Evolutionary conservation across 1,140 invertebrate species (phyloP).

Genomic region (Batillaria attramentaria): DNA sequence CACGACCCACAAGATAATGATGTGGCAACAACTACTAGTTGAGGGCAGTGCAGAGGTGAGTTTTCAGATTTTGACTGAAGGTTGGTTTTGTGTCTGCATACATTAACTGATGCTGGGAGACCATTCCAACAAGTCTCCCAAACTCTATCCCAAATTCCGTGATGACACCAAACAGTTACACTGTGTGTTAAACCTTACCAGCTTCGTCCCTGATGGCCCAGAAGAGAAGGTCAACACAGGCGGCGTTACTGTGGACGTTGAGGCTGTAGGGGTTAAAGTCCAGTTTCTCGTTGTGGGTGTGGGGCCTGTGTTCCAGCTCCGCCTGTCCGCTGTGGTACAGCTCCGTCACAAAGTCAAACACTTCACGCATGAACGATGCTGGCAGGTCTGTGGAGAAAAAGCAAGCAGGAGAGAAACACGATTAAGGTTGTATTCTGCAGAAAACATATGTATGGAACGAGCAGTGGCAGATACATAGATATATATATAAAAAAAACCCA

Average conservation of each 20-base stretch:
- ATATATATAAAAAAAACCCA: background rate
- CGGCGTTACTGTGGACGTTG: constrained; percentile 96
- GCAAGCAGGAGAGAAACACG: background rate
- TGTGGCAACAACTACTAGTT: too few relatives aligned
- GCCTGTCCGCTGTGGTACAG: constrained; percentile 94
- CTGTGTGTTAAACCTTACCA: constrained; percentile 78
- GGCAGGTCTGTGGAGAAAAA: constrained; percentile 80
- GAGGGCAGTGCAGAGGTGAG: too few relatives aligned
- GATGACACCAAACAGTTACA: background rate
- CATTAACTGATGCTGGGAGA: too few relatives aligned
- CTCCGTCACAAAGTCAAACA: constrained; percentile 91
- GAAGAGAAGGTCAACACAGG: constrained; percentile 96
- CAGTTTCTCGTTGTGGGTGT: constrained; percentile 51
- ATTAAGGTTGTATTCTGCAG: too few relatives aligned
- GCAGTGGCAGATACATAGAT: too few relatives aligned
- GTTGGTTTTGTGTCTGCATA: too few relatives aligned
- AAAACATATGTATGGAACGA: too few relatives aligned
- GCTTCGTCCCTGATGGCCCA: constrained; percentile 98
- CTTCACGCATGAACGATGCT: constrained; percentile 91
- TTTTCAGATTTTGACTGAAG: too few relatives aligned
- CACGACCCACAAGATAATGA: too few relatives aligned
- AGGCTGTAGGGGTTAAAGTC: constrained; percentile 89
- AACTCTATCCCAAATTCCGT: background rate
- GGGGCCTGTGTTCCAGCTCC: constrained; percentile 77
- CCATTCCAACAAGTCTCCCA: too few relatives aligned